phyloP scores from a whole-genome alignment of 2,797 vertebrate genomes.

The Chrysocyon brachyurus region DNA sequence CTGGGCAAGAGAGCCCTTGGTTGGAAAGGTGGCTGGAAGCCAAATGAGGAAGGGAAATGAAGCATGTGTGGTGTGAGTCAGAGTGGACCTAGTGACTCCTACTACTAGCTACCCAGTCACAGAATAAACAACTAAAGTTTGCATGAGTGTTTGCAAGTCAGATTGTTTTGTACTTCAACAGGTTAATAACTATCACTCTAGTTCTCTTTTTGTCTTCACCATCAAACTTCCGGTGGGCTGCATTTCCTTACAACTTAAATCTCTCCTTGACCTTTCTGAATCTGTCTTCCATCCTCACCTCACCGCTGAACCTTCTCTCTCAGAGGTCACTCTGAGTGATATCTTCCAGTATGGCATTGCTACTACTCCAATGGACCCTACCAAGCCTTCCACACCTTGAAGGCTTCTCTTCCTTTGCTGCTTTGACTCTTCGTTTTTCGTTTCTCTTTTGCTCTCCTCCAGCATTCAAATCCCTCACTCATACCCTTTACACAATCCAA shows the following conservation, averaged over 20 bases:
- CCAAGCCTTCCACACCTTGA: background rate
- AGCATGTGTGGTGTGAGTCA: background rate
- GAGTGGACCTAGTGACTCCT: slow-evolving; percentile 33
- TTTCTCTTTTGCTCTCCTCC: slow-evolving; percentile 35
- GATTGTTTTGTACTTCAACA: slow-evolving; percentile 68
- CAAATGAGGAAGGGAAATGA: slow-evolving; percentile 38
- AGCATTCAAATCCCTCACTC: slow-evolving; percentile 38
- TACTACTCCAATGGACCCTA: background rate
- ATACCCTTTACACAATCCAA: slow-evolving; percentile 20
- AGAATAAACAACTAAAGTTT: slow-evolving; percentile 53
- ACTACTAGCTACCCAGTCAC: slow-evolving; percentile 17
- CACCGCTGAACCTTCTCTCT: background rate
- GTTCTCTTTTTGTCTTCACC: slow-evolving; percentile 19
- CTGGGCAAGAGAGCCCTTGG: background rate
- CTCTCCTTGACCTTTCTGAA: slow-evolving; percentile 18
- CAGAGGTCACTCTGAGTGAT: background rate
- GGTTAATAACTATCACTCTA: background rate
- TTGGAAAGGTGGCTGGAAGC: slow-evolving; percentile 27
- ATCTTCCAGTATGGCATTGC: background rate
- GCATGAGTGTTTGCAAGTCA: slow-evolving; percentile 66
- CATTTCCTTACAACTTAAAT: slow-evolving; percentile 49
- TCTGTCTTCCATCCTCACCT: slow-evolving; percentile 28
- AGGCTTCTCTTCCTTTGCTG: slow-evolving; percentile 41
- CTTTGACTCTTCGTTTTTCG: background rate
- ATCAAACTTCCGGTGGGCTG: background rate